Evolutionary conservation across 2,113 vertebrate genomes (phyloP).

Genomic region (Uropsilus gracilis): DNA sequence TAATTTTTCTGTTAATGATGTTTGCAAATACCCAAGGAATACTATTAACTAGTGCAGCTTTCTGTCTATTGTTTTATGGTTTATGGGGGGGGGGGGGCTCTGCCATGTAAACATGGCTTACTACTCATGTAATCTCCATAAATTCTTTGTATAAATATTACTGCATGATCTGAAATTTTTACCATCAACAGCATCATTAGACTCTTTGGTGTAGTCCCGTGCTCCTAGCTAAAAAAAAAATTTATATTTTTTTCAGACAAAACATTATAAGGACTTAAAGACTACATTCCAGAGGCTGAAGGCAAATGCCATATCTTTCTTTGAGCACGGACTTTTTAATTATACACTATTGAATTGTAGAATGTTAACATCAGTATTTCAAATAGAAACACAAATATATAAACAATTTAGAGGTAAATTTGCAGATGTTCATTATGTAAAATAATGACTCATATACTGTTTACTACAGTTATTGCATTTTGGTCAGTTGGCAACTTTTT

Average conservation of each 20-base stretch:
- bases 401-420: background rate
- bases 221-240: background rate
- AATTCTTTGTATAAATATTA: background rate
- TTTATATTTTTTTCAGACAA: background rate
- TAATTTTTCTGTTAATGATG: background rate
- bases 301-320: background rate
- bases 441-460: background rate
- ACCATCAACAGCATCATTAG: background rate
- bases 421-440: background rate
- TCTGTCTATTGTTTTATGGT: too few relatives aligned
- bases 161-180: background rate
- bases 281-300: background rate
- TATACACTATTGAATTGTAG: background rate
- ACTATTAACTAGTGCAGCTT: background rate
- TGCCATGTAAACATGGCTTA: background rate
- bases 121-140: background rate
- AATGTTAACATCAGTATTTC: background rate
- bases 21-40: background rate
- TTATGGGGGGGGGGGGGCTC: too few relatives aligned
- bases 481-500: background rate
- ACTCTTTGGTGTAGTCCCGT: background rate
- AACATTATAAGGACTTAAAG: background rate
- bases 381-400: background rate
- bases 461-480: background rate
- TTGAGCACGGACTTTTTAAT: background rate